Evolutionary conservation across 1,140 invertebrate genomes (phyloP), one percentile per base, ranked within the genome.

Genomic region (Apis florea): DNA sequence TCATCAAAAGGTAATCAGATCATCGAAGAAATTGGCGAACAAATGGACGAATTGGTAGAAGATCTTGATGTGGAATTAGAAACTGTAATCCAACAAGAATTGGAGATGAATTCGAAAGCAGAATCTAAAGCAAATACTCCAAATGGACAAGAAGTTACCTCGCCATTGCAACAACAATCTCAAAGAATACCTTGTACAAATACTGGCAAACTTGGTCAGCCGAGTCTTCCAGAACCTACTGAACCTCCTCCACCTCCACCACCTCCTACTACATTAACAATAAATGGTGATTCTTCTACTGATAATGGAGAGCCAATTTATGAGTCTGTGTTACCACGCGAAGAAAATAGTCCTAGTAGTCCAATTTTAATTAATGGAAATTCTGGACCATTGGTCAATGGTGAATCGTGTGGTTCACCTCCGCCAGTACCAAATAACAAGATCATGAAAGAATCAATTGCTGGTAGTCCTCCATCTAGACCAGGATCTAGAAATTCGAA

Each of bases 21-120:
- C 13, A 96, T 98, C 21, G 96, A 97, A n/a, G 97, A 97, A 91
- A 97, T 98, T 68, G 97, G 96, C 10, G 95, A 96, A 87, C 95
- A 96, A 89, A 98, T 98, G 96, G 96, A 97, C 88, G 95, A 97
- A 83, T 93, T 98, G 1, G 97, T 97, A 21, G 95, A 96, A 86
- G 97, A 97, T 92, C 92, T 97, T 26, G 96, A 97, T 90, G 95
- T 95, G 2, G 96, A 97, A 87, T 84, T 96, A 75, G 95, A 96
- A 88, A 94, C 93, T 13, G 95, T 96, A 0, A 95, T 96, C 53
- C 95, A 96, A 80, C 94, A 95, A 88, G 95, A 95, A 75, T 76
- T 92, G 68, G 91, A 92, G 64, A 85, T 90, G 88, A 93, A 91
- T 68, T 90, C 88, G 19, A 93, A 88, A 51, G 83, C 82, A n/a